Conservation (phyloP, 2,113 vertebrate species). For the Camelus bactrianus region DNA sequence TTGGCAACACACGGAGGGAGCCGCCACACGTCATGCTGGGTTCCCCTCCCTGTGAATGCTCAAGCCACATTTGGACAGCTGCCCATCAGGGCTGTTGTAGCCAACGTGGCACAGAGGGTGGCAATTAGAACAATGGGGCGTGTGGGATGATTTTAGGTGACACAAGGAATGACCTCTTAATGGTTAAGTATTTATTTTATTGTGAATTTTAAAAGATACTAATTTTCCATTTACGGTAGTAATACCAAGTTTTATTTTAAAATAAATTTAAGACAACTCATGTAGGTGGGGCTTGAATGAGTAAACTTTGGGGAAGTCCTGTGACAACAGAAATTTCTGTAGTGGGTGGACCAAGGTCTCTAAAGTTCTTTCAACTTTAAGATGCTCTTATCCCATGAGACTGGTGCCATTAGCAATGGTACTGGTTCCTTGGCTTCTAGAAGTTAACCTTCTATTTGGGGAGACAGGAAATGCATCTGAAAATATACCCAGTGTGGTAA, state of each 20-base stretch:
- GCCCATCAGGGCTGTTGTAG: too few species aligned
- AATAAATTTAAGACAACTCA: neutral
- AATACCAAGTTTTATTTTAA: neutral
- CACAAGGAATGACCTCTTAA: neutral
- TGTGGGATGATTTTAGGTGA: neutral
- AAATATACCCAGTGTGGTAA: neutral
- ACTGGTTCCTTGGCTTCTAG: neutral
- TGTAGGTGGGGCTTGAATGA: neutral
- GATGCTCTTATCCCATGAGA: neutral
- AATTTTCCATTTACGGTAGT: neutral
- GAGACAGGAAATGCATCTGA: neutral
- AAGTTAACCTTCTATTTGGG: neutral
- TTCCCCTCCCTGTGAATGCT: too few species aligned
- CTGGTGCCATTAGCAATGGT: neutral
- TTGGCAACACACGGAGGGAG: too few species aligned
- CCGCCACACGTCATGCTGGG: too few species aligned
- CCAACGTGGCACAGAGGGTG: too few species aligned
- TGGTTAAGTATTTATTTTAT: neutral
- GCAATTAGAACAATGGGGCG: too few species aligned
- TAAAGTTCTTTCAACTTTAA: neutral
- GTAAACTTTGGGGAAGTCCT: neutral
- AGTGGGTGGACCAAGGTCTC: neutral
- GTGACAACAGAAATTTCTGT: neutral
- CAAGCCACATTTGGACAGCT: too few species aligned
- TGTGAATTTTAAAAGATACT: neutral